These are phyloP conservation scores for Gadus macrocephalus DNA, from an alignment of 2,113 vertebrate species.

Conservation along the genomic window DNA sequence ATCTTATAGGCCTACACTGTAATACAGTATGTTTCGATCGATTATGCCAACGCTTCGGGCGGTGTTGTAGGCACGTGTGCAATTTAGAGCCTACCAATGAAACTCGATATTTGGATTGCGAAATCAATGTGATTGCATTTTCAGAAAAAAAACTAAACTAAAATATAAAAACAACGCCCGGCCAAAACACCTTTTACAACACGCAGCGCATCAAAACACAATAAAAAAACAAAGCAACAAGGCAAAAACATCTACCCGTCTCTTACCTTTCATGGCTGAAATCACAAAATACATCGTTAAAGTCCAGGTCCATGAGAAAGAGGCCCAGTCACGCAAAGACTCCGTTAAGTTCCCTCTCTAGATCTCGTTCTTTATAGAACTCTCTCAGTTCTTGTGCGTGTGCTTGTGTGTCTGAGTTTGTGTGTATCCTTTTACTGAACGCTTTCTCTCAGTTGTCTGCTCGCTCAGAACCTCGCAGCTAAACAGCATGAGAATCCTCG, in stretches of 20 bases:
- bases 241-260: not conserved
- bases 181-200: too few relatives aligned
- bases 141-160: too few relatives aligned
- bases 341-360: slow-evolving; percentile 18
- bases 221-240: slow-evolving; percentile 7
- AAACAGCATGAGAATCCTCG: slow-evolving; percentile 78
- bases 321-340: slow-evolving; percentile 46
- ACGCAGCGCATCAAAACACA: not conserved
- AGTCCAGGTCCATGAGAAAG: slow-evolving; percentile 40
- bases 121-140: too few relatives aligned
- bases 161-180: too few relatives aligned
- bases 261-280: slow-evolving; percentile 88
- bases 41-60: too few relatives aligned
- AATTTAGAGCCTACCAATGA: too few relatives aligned
- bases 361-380: not conserved
- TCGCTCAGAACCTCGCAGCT: slow-evolving; percentile 56
- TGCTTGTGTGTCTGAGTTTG: not conserved
- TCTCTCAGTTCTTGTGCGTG: not conserved
- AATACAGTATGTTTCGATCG: too few relatives aligned
- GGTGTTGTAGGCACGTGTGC: too few relatives aligned
- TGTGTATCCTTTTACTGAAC: not conserved
- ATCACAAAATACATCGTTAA: slow-evolving; percentile 86
- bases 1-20: too few relatives aligned
- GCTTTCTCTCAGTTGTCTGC: not conserved
- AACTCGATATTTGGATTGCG: too few relatives aligned